Percentiles rank a stretch among this genome's conserved stretches.
Conservation (phyloP, 1,140 invertebrate species). For the Tetramorium alpestre region DNA sequence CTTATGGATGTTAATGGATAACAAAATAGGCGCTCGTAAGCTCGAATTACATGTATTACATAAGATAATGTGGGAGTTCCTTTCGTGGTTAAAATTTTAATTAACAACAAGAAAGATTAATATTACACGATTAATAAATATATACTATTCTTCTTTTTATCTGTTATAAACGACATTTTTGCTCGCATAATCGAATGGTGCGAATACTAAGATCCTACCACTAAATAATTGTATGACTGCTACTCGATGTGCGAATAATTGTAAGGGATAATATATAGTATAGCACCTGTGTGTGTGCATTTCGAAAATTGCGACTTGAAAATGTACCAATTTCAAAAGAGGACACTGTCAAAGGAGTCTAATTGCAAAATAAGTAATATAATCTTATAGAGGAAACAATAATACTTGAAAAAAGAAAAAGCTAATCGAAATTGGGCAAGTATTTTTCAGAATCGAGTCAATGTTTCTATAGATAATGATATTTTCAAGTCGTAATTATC, state of each 20-base stretch:
- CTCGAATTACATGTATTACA: constrained; percentile 64
- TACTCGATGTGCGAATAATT: constrained; percentile 65
- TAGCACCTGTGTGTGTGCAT: constrained; percentile 67
- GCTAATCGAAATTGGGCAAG: not conserved
- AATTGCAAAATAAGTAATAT: not conserved
- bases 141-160: constrained; percentile 54
- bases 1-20: constrained; percentile 57
- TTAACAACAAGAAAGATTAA: constrained; percentile 61
- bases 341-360: not conserved
- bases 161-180: constrained; percentile 49
- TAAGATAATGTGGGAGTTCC: constrained; percentile 20
- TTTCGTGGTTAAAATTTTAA: constrained; percentile 62
- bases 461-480: not conserved
- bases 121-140: constrained; percentile 72
- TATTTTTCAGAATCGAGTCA: not conserved
- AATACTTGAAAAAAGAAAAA: not conserved
- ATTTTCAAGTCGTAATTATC: constrained; percentile 41
- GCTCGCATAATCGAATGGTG: constrained; percentile 24
- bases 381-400: not conserved
- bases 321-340: not conserved
- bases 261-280: constrained; percentile 57
- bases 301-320: constrained; percentile 55
- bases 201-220: not conserved
- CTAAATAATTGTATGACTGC: constrained; percentile 46
- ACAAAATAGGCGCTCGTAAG: constrained; percentile 60